Percentiles rank a stretch among this genome's conserved stretches.
These are phyloP conservation scores for Pipistrellus nathusii DNA, from an alignment of 2,797 vertebrate genomes.

Conservation along the genomic window DNA sequence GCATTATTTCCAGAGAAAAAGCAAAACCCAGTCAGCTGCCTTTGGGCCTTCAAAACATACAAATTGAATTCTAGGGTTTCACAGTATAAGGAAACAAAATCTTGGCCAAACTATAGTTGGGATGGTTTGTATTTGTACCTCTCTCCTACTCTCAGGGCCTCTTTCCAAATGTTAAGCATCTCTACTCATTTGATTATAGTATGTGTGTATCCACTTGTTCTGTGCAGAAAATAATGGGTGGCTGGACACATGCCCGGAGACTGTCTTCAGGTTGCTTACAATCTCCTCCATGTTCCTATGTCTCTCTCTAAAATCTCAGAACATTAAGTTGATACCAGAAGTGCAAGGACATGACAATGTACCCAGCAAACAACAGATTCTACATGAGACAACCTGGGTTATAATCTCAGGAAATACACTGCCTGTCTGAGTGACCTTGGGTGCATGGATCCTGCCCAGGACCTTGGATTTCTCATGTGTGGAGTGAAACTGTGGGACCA, in stretches of 20 bases:
- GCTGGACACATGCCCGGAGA: neutral
- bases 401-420: neutral
- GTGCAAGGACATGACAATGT: neutral
- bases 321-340: neutral
- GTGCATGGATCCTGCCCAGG: neutral
- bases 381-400: neutral
- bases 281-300: neutral
- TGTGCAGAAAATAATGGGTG: neutral
- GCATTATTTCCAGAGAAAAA: constrained; percentile 28
- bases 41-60: constrained; percentile 21
- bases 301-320: neutral
- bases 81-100: constrained; percentile 23
- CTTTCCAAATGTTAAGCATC: constrained; percentile 49
- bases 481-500: neutral
- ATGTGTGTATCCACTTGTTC: neutral
- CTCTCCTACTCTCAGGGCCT: neutral
- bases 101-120: neutral
- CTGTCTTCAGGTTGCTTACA: constrained; percentile 31
- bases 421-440: neutral
- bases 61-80: constrained; percentile 25
- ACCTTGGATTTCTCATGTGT: neutral
- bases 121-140: constrained; percentile 41
- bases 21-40: constrained; percentile 27
- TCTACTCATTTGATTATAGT: constrained; percentile 50
- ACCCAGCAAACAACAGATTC: neutral